Percentiles rank a stretch among this genome's conserved stretches.
Evolutionary conservation across 2,113 vertebrate genomes (phyloP).

Genomic region (Gnathonemus echidnorhynchus): DNA sequence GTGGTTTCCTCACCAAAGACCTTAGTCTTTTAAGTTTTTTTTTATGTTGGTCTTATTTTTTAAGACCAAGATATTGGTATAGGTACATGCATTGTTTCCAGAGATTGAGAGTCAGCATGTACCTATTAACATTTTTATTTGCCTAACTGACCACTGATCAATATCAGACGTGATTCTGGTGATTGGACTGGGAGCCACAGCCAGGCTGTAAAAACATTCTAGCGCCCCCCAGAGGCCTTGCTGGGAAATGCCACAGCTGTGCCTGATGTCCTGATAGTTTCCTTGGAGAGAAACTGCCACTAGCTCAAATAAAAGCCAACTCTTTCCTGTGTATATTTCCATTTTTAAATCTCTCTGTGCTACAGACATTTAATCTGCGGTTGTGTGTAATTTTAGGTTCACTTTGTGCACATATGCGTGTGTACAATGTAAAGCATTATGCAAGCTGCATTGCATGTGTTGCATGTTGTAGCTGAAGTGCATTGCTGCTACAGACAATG

Average conservation of each 20-base stretch:
- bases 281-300: slow-evolving; percentile 1
- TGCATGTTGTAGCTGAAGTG: background rate
- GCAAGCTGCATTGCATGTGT: background rate
- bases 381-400: background rate
- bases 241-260: background rate
- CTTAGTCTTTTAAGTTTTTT: background rate
- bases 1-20: background rate
- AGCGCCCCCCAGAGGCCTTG: background rate
- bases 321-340: background rate
- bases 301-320: background rate
- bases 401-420: background rate
- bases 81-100: background rate
- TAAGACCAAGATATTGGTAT: background rate
- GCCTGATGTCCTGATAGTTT: background rate
- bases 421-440: background rate
- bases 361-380: slow-evolving; percentile 47
- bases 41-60: background rate
- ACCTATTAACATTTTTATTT: background rate
- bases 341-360: background rate
- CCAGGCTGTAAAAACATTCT: background rate
- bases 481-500: background rate
- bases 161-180: background rate
- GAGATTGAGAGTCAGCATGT: background rate
- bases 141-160: background rate
- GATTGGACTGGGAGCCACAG: background rate